Evolutionary conservation across 2,113 vertebrate genomes (phyloP), one percentile per base, ranked within the genome.

Genomic region (Paradisaea rubra): DNA sequence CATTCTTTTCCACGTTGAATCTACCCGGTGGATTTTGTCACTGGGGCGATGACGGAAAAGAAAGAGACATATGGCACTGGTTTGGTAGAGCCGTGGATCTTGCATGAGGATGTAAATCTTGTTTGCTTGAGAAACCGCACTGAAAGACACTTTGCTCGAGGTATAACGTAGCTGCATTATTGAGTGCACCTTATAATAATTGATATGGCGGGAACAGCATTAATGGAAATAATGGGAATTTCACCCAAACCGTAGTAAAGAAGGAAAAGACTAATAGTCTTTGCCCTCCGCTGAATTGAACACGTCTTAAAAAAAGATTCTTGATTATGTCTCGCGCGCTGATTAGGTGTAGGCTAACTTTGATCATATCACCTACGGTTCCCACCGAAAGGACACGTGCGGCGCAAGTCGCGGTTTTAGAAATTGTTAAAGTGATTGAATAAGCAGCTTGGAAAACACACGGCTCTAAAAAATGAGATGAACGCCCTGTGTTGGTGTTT

Each of bases 311-410:
- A 96, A 93, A 92, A 94, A 93, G 41, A 86, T 68, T 83, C 82
- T 80, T 88, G 92, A 95, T 95, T 95, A 91, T 72, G 91, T 86
- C 70, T 93, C 1, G 3, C 0, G 0, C 0, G 4, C 82, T 96
- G 94, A 95, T 96, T 96, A 96, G 90, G 96, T 96, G 94, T 39
- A 47, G 92, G 82, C 72, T 86, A 93, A 90, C 93, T 97, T 97
- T 95, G 96, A 94, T 96, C 95, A 79, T 3, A 84, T 83, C 94
- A 91, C 88, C 95, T 70, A 82, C 1, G 50, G 91, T 77, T 96
- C 93, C 45, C 88, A 71, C 73, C 1, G 31, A 94, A 91, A 78
- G 80, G 91, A 88, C 91, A 73, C 28, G 74, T 95, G 95, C 0
- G 18, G 81, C 4, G 41, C 0, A 2, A 88, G 80, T 53, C 2